Conservation (phyloP, 2,113 vertebrate genomes). For the Nesogale talazaci region DNA sequence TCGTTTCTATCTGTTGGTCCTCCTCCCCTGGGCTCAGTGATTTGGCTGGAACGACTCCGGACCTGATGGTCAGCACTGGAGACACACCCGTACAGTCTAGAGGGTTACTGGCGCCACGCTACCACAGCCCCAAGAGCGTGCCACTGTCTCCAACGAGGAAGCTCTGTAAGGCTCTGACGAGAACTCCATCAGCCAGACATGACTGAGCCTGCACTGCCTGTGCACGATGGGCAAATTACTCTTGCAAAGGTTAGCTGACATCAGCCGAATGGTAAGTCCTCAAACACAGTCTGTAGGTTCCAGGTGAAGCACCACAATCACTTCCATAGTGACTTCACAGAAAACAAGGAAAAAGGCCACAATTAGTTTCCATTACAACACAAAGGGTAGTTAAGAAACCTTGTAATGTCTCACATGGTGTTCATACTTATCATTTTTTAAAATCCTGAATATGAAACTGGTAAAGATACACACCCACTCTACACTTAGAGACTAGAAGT, state of each 20-base stretch:
- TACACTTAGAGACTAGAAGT: no score
- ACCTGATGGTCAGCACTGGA: not conserved
- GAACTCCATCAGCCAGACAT: not conserved
- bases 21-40: not conserved
- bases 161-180: not conserved
- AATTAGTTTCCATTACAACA: not conserved
- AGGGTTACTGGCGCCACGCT: not conserved
- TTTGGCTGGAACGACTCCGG: not conserved
- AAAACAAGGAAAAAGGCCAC: not conserved
- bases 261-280: not conserved
- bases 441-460: not conserved
- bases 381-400: not conserved
- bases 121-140: not conserved
- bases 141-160: not conserved
- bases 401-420: not conserved
- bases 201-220: not conserved
- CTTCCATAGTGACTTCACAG: not conserved
- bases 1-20: not conserved
- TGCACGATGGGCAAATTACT: not conserved
- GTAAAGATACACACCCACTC: not conserved
- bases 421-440: not conserved
- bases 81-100: not conserved
- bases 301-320: not conserved
- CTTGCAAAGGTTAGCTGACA: not conserved
- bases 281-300: not conserved